Percentiles rank a stretch among this genome's conserved stretches.
These are phyloP conservation scores for Nyctibius bracteatus DNA, from an alignment of 2,113 vertebrate species.

Conservation along the genomic window DNA sequence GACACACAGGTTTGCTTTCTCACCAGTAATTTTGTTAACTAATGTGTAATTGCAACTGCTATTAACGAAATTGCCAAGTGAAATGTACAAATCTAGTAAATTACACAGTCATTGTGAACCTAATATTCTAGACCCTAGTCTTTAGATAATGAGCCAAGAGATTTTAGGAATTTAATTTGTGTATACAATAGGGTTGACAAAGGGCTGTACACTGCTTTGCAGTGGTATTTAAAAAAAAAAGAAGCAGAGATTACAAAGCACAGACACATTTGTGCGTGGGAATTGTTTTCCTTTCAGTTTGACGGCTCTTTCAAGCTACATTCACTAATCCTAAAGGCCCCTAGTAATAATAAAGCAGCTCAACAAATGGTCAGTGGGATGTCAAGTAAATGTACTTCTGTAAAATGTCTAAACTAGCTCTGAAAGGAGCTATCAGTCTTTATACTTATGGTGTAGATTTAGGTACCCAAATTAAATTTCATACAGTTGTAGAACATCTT, in stretches of 20 bases:
- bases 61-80: neutral
- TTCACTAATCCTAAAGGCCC: slow-evolving; percentile 13
- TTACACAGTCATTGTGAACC: slow-evolving; percentile 27
- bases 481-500: neutral
- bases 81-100: slow-evolving; percentile 54
- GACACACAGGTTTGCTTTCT: neutral
- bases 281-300: slow-evolving; percentile 57
- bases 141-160: slow-evolving; percentile 49
- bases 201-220: neutral
- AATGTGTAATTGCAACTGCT: slow-evolving; percentile 11
- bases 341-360: neutral
- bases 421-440: neutral
- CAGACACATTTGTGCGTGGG: neutral
- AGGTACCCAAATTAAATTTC: neutral
- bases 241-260: slow-evolving; percentile 31
- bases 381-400: neutral
- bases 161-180: slow-evolving; percentile 53
- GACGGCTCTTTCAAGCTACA: slow-evolving; percentile 35
- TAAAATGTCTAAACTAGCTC: neutral
- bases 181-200: slow-evolving; percentile 12
- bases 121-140: slow-evolving; percentile 38
- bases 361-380: neutral
- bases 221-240: neutral
- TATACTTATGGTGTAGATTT: neutral
- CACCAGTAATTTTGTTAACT: slow-evolving; percentile 2